Conservation (phyloP, 2,797 vertebrate species). For the Darevskia mixta region DNA sequence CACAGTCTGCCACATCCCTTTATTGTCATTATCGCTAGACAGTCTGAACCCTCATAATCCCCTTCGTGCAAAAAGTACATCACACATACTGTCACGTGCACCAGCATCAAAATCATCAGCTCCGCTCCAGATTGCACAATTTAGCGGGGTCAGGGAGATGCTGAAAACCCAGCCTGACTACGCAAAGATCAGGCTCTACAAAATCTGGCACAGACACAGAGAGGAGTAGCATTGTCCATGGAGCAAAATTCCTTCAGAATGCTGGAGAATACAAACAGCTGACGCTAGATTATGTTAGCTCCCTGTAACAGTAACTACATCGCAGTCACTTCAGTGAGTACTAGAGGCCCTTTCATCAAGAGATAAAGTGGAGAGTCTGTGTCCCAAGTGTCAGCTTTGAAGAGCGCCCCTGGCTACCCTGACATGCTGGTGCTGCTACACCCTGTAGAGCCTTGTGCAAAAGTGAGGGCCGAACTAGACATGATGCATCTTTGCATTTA, state of each 20-base stretch:
- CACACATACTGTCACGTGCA: not conserved
- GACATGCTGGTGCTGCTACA: not conserved
- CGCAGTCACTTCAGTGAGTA: not conserved
- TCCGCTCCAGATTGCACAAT: not conserved
- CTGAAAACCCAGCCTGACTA: not conserved
- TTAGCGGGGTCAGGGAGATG: not conserved
- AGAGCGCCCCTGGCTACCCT: not conserved
- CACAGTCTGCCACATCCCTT: not conserved
- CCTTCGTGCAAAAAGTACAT: not conserved
- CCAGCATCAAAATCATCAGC: not conserved
- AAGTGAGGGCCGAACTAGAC: too few species aligned
- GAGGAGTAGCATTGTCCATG: too few species aligned
- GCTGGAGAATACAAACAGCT: not conserved
- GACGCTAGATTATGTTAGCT: too few species aligned
- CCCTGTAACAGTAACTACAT: not conserved
- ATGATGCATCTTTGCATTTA: too few species aligned
- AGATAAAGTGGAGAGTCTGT: not conserved
- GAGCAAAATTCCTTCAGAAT: not conserved
- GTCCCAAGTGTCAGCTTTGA: not conserved
- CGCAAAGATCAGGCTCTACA: not conserved
- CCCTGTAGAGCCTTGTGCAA: too few species aligned
- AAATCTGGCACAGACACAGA: not conserved
- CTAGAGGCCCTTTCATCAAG: not conserved
- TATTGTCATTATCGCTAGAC: rapidly evolving
- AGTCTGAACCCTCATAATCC: not conserved